Evolutionary conservation across 1,140 invertebrate genomes (phyloP), one percentile per base, ranked within the genome.

Genomic region (Panulirus ornatus): DNA sequence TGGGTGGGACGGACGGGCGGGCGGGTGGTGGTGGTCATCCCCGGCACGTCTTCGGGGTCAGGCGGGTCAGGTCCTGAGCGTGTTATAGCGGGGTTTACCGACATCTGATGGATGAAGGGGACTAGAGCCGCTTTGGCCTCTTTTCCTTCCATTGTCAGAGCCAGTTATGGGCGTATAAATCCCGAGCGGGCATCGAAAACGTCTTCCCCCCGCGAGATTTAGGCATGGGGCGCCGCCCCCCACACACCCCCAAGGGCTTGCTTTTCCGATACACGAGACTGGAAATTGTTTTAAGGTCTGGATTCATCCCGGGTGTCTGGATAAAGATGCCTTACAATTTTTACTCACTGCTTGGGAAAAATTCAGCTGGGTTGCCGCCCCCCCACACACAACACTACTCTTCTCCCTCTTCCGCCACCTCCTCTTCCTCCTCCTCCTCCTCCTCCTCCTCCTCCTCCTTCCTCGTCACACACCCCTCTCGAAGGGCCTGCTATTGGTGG

Each of bases 81-180:
- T 89, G 79, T 70, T 89, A 89, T 89, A 89, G 87, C 87, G 87
- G 87, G 87, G 87, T 89, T n/a, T 89, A 44, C 78, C 87, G 87
- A 89, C 87, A 89, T 82, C 87, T 89, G 87, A 89, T 89, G 87
- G 87, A 89, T 89, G 87, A 79, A 88, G 76, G 79, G 87, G 87
- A 89, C 87, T 89, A 54, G 75, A 89, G 79, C 78, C 82, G 87
- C 78, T 83, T 34, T 75, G n/a, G 87, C 87, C 87, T 89, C 87
- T 89, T 89, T 89, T 89, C 87, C 79, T 89, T 89, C 87, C 87
- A 89, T 89, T 89, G 87, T 89, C 87, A 89, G 87, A 89, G 87
- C 87, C 87, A 83, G 87, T 89, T 89, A 89, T 89, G 87, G 87
- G 87, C 87, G 78, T 71, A 89, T 89, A 89, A 89, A 89, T 89